These are phyloP conservation scores for Artemisiospiza belli DNA, from an alignment of 2,113 vertebrate genomes.

Conservation along the genomic window DNA sequence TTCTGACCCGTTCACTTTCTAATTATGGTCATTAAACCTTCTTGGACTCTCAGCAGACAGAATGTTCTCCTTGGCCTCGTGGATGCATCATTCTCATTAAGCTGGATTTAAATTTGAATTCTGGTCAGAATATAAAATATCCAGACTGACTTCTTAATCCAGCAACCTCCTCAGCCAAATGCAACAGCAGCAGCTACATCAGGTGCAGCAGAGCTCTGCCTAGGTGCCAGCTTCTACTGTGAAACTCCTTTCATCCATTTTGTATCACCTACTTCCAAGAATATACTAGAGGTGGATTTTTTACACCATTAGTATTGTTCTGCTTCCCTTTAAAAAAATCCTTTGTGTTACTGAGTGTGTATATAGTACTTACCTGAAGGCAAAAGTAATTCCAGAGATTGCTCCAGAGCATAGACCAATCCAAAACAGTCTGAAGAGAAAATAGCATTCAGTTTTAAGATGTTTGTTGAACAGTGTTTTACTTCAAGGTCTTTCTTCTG, in stretches of 20 bases:
- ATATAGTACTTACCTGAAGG: neutral
- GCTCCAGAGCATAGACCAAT: accelerated
- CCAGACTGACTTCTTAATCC: neutral
- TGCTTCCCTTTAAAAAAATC: neutral
- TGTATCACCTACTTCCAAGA: neutral
- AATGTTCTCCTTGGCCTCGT: neutral
- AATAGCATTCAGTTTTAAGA: neutral
- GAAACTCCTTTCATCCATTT: neutral
- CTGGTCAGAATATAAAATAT: neutral
- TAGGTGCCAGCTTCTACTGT: neutral
- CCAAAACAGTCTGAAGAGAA: neutral
- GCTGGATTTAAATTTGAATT: neutral
- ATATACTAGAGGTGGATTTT: neutral
- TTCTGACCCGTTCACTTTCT: neutral
- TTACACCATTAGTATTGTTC: neutral
- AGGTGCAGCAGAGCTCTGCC: neutral
- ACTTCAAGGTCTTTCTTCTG: neutral
- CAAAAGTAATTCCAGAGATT: neutral
- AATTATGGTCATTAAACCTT: neutral
- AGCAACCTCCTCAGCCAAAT: neutral
- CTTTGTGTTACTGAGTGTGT: neutral
- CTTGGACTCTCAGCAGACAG: neutral
- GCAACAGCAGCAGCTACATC: accelerated
- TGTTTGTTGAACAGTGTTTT: neutral
- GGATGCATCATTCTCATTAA: neutral